phyloP scores from a whole-genome alignment of 2,797 vertebrate genomes.

The Sphaeramia orbicularis region DNA sequence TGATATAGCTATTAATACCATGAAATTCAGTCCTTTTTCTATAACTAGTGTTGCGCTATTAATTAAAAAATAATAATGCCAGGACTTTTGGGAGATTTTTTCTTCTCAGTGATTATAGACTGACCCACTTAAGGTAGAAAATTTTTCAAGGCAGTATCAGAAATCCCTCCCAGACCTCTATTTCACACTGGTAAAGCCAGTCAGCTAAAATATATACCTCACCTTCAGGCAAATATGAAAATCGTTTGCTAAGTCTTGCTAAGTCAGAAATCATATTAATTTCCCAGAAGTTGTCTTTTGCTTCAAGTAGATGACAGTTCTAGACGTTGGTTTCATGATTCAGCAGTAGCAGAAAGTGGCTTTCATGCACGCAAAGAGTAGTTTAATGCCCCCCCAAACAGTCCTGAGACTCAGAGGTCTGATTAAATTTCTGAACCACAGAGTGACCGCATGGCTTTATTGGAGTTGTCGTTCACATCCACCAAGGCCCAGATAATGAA shows the following conservation, averaged over 20 bases:
- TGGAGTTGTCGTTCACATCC: constrained; percentile 39
- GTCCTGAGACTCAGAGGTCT: constrained; percentile 23
- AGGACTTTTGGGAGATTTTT: constrained; percentile 36
- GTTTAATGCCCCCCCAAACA: constrained; percentile 36
- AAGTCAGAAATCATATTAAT: constrained; percentile 28
- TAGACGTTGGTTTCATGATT: constrained; percentile 13
- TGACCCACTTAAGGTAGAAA: constrained; percentile 56
- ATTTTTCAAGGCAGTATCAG: constrained; percentile 31
- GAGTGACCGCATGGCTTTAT: constrained; percentile 45
- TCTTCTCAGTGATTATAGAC: constrained; percentile 36
- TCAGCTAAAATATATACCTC: constrained; percentile 18
- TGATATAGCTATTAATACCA: constrained; percentile 34
- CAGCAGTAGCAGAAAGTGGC: constrained; percentile 10
- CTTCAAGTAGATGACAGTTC: constrained; percentile 12
- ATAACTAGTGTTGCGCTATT: constrained; percentile 31
- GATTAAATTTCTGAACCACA: constrained; percentile 47
- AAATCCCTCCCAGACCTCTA: constrained; percentile 35
- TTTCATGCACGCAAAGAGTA: not conserved
- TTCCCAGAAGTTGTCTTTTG: constrained; percentile 9
- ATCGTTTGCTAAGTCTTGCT: constrained; percentile 22
- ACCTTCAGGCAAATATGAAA: constrained; percentile 43
- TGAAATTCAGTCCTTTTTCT: constrained; percentile 35
- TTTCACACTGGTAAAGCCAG: constrained; percentile 40
- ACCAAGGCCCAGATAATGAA: constrained; percentile 54
- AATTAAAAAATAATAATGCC: constrained; percentile 42